Conservation (phyloP, 1,140 invertebrate genomes). For the Drosophila orena region DNA sequence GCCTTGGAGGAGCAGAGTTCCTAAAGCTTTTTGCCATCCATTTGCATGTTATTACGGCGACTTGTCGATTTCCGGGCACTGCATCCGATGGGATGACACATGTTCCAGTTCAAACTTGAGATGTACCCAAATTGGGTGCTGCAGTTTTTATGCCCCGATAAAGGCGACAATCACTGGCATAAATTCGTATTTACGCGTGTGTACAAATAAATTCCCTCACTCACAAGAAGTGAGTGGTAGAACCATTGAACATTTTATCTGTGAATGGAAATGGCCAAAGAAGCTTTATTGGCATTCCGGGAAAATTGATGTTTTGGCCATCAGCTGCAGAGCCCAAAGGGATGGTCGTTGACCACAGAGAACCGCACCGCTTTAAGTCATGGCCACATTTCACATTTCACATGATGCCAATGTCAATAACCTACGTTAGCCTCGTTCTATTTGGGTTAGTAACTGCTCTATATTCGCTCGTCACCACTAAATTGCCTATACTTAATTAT, state of each 20-base stretch:
- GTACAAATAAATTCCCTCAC: background rate
- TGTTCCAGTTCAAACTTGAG: conserved; percentile 8
- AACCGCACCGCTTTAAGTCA: conserved; percentile 17
- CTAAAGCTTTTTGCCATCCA: conserved; percentile 23
- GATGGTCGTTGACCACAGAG: conserved; percentile 24
- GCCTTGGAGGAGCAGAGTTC: conserved; percentile 6
- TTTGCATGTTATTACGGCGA: conserved; percentile 71
- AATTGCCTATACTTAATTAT: conserved; percentile 65
- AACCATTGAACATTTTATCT: background rate
- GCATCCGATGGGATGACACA: conserved; percentile 51
- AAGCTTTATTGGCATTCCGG: too few relatives aligned
- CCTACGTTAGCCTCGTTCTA: conserved; percentile 51
- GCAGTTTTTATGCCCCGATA: conserved; percentile 17
- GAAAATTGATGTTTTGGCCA: conserved; percentile 52
- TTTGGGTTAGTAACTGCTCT: conserved; percentile 36
- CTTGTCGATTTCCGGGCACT: conserved; percentile 52
- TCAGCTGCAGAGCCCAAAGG: conserved; percentile 62
- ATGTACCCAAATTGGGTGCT: conserved; percentile 8
- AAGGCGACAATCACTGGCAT: background rate
- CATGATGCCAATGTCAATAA: conserved; percentile 61
- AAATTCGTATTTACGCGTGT: conserved; percentile 2
- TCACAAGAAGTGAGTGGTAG: background rate
- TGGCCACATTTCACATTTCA: background rate
- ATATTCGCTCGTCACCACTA: conserved; percentile 41
- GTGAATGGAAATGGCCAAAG: conserved; percentile 16